Evolutionary conservation across 2,888 invertebrate species (phyloP), one percentile per base, ranked within the genome.

Genomic region (Ectemnius cavifrons): DNA sequence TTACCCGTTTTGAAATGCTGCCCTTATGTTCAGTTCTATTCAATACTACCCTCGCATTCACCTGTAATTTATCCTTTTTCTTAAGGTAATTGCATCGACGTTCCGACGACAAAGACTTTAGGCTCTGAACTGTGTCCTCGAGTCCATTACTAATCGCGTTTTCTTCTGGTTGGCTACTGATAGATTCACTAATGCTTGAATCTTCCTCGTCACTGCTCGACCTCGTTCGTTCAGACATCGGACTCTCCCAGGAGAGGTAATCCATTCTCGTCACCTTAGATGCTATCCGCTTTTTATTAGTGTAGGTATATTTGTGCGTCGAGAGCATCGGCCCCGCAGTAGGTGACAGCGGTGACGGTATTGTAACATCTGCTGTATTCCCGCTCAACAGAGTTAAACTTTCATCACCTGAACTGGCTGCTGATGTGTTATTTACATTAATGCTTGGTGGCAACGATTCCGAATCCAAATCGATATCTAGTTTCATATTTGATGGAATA

Each of bases 231-330:
- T 90, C 90, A 0, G 89, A 90, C 74, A 87, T 81, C 2, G 90
- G 90, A 47, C 90, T 90, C 73, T 89, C 90, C 90, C 90, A 90
- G 3, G 89, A 83, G 4, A 89, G 81, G 23, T 87, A 87, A 11
- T 86, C 86, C 58, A 86, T 86, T 47, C 84, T 78, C 8, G 84
- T 81, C n/a, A 88, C 81, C 64, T 90, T 89, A n/a, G 84, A 86
- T 11, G 86, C 67, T 0, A 84, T 74, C 5, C 89, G 86, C 56
- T 89, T 91, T 59, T 90, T 90, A 70, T 91, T 91, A 3, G 89
- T 67, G 66, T 91, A 91, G 0, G 91, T 91, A 67, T 88, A 91
- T 74, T 89, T 89, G 84, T 90, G 89, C 78, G 87, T 86, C 60
- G 88, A 87, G 6, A 89, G 78, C 16, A 90, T 80, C 4, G 90